These are phyloP conservation scores for Numenius arquata DNA, from an alignment of 2,113 vertebrate species.

Conservation along the genomic window DNA sequence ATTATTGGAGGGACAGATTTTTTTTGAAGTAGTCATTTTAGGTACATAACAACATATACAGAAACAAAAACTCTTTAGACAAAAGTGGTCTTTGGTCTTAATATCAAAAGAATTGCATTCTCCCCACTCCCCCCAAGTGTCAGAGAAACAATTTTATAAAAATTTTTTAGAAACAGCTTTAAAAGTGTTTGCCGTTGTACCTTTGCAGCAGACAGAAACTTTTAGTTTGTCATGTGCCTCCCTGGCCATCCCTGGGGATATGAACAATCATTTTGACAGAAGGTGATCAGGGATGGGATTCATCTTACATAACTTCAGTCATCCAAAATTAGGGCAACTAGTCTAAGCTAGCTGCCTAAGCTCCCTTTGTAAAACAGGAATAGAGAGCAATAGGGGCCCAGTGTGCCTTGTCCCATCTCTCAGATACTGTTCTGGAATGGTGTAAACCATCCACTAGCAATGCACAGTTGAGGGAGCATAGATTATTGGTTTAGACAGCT, in stretches of 20 bases:
- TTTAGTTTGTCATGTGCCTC: neutral
- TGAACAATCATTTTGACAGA: neutral
- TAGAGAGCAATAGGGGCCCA: neutral
- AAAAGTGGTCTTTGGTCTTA: neutral
- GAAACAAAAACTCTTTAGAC: neutral
- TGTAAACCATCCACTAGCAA: neutral
- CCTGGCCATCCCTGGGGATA: neutral
- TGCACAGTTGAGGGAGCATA: neutral
- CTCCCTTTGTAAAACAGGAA: neutral
- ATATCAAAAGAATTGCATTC: neutral
- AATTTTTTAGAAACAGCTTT: neutral
- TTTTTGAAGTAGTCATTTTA: neutral
- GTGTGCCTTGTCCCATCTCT: neutral
- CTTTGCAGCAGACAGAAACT: neutral
- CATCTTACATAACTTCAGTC: neutral
- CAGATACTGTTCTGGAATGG: neutral
- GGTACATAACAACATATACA: neutral
- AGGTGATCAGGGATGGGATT: neutral
- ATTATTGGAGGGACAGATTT: neutral
- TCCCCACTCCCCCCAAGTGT: neutral
- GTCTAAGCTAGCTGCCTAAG: neutral
- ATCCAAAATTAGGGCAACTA: neutral
- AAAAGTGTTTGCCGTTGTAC: neutral
- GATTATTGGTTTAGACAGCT: neutral
- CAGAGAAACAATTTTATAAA: neutral